phyloP scores from a whole-genome alignment of 1,140 invertebrate species.

The Arctopsyche grandis region DNA sequence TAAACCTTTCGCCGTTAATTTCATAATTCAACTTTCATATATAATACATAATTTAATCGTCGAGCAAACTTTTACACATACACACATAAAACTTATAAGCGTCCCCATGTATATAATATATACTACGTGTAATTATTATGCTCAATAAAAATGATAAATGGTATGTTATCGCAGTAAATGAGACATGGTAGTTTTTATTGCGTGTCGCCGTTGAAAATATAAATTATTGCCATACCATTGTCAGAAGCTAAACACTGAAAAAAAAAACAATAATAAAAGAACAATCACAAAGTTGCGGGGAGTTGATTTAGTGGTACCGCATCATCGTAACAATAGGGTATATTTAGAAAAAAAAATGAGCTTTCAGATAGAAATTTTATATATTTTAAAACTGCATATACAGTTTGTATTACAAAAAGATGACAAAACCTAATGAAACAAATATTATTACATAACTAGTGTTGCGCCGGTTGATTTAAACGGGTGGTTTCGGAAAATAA shows the following conservation, averaged over 20 bases:
- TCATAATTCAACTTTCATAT: constrained; percentile 22
- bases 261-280: constrained; percentile 14
- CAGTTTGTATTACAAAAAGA: too few relatives aligned
- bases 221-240: constrained; percentile 4
- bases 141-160: neutral
- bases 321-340: constrained; percentile 10
- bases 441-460: too few relatives aligned
- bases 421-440: too few relatives aligned
- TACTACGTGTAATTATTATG: neutral
- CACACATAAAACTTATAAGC: neutral
- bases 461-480: too few relatives aligned
- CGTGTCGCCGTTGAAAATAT: constrained; percentile 28
- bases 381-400: neutral
- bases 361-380: neutral
- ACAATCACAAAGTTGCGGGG: neutral
- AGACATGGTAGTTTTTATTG: constrained; percentile 22
- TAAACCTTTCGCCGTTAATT: constrained; percentile 28
- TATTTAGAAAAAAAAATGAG: neutral
- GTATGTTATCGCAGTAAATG: constrained; percentile 20
- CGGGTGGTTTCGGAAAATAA: too few relatives aligned
- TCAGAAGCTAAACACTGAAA: neutral
- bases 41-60: neutral
- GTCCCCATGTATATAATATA: neutral
- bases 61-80: neutral
- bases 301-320: constrained; percentile 15